Conservation (phyloP, 2,888 invertebrate genomes). For the Diplolepis rosae region DNA sequence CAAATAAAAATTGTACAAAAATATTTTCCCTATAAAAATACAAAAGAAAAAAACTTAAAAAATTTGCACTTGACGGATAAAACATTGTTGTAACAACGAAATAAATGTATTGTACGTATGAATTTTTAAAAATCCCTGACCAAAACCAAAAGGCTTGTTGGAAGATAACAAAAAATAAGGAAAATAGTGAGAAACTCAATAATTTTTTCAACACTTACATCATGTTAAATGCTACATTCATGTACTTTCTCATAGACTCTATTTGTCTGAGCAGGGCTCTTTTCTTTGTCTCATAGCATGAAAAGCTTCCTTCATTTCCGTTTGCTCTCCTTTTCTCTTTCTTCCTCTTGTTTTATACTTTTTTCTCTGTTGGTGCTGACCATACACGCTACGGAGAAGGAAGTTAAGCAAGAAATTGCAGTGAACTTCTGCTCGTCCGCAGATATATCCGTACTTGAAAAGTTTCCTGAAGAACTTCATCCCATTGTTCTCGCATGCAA, state of each 20-base stretch:
- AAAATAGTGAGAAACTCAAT: no score
- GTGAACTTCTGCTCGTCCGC: constrained; percentile 18
- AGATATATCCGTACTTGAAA: constrained; percentile 16
- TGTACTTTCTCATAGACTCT: neutral
- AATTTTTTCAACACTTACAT: no score
- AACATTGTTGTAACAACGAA: no score
- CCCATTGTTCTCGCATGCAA: constrained; percentile 52
- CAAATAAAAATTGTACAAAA: no score
- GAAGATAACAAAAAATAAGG: no score
- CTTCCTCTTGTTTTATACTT: neutral
- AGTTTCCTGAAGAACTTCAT: constrained; percentile 19
- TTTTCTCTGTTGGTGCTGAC: constrained; percentile 6
- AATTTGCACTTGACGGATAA: no score
- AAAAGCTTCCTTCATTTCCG: constrained; percentile 24
- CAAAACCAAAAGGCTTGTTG: no score
- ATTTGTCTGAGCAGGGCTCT: neutral
- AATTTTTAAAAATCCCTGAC: no score
- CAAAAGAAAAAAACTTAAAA: no score
- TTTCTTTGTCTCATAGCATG: neutral
- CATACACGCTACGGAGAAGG: constrained; percentile 12
- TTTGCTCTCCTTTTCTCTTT: constrained; percentile 12
- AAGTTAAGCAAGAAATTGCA: constrained; percentile 22
- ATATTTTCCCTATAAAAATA: no score
- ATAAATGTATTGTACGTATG: no score
- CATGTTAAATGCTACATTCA: no score